Percentiles rank a stretch among this genome's conserved stretches.
Conservation (phyloP, 2,113 vertebrate species). For the Acrocephalus arundinaceus region DNA sequence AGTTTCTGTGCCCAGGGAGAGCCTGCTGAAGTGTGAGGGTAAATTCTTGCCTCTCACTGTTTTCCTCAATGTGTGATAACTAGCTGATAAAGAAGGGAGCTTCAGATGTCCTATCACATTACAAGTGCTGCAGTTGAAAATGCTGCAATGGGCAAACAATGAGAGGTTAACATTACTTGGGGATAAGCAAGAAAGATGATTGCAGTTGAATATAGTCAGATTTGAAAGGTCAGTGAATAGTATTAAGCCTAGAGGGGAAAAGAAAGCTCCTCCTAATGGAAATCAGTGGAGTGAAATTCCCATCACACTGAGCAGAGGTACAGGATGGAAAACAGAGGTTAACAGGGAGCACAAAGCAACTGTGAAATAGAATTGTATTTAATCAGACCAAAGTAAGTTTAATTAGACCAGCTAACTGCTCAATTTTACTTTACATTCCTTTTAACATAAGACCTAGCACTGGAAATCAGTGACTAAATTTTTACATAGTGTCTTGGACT, state of each 20-base stretch:
- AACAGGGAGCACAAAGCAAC: background rate
- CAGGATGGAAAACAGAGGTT: background rate
- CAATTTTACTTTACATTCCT: background rate
- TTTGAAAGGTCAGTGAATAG: conserved; percentile 10
- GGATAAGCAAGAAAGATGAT: background rate
- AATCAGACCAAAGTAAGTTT: background rate
- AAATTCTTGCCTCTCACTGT: background rate
- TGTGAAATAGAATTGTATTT: background rate
- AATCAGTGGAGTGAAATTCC: background rate
- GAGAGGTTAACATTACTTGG: background rate
- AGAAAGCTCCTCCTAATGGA: background rate
- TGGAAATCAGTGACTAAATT: background rate
- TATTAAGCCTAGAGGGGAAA: background rate
- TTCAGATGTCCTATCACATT: background rate
- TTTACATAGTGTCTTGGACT: background rate
- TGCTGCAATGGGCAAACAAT: background rate
- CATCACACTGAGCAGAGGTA: background rate
- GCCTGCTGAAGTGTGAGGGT: background rate
- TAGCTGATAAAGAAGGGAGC: background rate
- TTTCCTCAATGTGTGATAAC: background rate
- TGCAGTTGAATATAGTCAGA: background rate
- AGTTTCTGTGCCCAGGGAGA: background rate
- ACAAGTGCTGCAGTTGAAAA: background rate
- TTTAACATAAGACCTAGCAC: background rate
- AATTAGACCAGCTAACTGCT: background rate